Evolutionary conservation across 2,888 invertebrate species (phyloP).

Genomic region (Fragum whitleyi): DNA sequence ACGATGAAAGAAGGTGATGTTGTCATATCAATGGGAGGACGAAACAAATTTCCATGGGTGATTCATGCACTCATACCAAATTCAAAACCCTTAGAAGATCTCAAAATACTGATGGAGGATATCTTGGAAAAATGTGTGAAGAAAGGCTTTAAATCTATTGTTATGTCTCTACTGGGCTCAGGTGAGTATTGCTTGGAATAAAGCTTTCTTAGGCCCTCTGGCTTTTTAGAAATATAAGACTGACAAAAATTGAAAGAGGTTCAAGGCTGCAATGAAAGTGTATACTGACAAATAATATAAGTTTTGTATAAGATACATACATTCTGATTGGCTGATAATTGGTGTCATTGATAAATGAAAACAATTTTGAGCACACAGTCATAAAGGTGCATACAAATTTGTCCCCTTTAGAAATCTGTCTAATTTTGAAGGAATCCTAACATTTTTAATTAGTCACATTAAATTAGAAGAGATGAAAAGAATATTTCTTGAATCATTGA

Average conservation of each 20-base stretch:
- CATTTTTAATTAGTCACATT: too few relatives aligned
- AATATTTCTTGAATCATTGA: too few relatives aligned
- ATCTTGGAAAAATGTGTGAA: conserved; percentile 20
- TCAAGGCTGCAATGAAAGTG: neutral
- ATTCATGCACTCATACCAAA: conserved; percentile 31
- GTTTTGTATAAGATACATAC: too few relatives aligned
- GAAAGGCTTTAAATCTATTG: conserved; percentile 7
- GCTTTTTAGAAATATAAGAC: neutral
- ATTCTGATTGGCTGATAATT: too few relatives aligned
- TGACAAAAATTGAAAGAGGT: neutral
- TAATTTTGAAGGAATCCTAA: too few relatives aligned
- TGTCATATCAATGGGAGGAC: conserved; percentile 26
- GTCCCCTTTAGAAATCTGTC: too few relatives aligned
- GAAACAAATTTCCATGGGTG: conserved; percentile 12
- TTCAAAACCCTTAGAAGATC: neutral
- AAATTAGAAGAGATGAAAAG: too few relatives aligned
- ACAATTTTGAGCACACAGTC: too few relatives aligned
- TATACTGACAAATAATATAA: neutral
- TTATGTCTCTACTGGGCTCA: conserved; percentile 42
- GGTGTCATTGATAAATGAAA: too few relatives aligned
- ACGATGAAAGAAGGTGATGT: conserved; percentile 16
- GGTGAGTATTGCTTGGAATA: conserved; percentile 30
- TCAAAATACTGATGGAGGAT: neutral
- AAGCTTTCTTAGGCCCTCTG: neutral
- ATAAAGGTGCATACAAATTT: too few relatives aligned